Conservation (phyloP, 2,888 invertebrate genomes). For the Podabrus alpinus region DNA sequence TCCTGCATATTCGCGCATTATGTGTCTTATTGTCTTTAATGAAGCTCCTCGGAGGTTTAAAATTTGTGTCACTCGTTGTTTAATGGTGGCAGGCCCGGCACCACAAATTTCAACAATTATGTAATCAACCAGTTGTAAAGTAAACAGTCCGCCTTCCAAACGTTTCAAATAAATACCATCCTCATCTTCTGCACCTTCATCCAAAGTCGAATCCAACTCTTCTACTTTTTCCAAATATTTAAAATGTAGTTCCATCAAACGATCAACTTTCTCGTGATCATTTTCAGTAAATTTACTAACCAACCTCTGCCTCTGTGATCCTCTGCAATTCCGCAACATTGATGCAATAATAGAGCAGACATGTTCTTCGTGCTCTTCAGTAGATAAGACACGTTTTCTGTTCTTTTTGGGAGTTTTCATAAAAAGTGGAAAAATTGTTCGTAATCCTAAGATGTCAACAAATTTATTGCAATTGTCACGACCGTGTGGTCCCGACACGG, state of each 20-base stretch:
- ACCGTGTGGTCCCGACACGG: conserved; percentile 91
- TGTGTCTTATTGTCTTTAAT: conserved; percentile 87
- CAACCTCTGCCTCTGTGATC: conserved; percentile 86
- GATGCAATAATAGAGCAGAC: conserved; percentile 92
- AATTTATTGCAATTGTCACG: conserved; percentile 96
- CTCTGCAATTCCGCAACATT: conserved; percentile 90
- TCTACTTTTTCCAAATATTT: conserved; percentile 95
- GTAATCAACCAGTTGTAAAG: conserved; percentile 92
- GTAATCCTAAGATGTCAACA: conserved; percentile 93
- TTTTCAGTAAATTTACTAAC: conserved; percentile 96
- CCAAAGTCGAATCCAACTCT: conserved; percentile 77
- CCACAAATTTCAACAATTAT: conserved; percentile 80
- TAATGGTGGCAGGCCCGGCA: conserved; percentile 71
- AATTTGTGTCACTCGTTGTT: conserved; percentile 86
- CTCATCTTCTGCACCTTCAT: conserved; percentile 62
- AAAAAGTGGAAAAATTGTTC: conserved; percentile 96
- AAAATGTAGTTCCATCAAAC: conserved; percentile 94
- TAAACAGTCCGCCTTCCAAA: conserved; percentile 93
- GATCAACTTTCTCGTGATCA: conserved; percentile 97
- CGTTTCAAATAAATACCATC: conserved; percentile 88
- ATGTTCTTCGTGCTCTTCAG: conserved; percentile 94
- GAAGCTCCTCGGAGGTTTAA: conserved; percentile 88
- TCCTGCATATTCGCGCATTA: conserved; percentile 96
- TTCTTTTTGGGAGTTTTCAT: conserved; percentile 97
- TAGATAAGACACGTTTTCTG: conserved; percentile 75